Percentiles rank a stretch among this genome's conserved stretches.
phyloP scores from a whole-genome alignment of 2,888 invertebrate species.

The Zaprionus bogoriensis region DNA sequence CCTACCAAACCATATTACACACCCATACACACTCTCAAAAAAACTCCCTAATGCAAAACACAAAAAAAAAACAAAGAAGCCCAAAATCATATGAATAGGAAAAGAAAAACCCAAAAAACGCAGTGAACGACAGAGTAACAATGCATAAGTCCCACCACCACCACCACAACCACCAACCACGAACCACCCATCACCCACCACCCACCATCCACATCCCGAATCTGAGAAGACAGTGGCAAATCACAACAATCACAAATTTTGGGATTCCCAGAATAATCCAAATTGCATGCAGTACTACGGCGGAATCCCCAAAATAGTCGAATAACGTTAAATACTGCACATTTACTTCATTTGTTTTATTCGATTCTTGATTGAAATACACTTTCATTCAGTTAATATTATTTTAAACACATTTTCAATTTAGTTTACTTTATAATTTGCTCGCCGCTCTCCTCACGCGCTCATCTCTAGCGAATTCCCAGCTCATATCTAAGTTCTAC shows the following conservation, averaged over 20 bases:
- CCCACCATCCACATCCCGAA: too few relatives aligned
- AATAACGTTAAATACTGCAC: conserved; percentile 1
- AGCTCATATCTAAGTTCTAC: conserved; percentile 12
- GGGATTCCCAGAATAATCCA: conserved; percentile 4
- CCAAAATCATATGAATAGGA: too few relatives aligned
- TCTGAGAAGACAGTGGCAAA: neutral
- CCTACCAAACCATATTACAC: too few relatives aligned
- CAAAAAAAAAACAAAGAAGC: too few relatives aligned
- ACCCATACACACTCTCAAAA: too few relatives aligned
- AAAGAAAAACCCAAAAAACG: too few relatives aligned
- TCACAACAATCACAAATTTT: neutral
- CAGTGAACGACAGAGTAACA: too few relatives aligned
- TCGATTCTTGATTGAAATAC: conserved; percentile 72
- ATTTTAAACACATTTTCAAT: conserved; percentile 70
- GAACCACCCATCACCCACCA: too few relatives aligned
- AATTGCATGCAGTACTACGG: conserved; percentile 3
- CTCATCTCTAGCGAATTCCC: neutral
- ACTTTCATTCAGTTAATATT: conserved; percentile 49
- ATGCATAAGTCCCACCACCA: too few relatives aligned
- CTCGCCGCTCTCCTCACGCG: neutral
- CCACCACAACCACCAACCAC: too few relatives aligned
- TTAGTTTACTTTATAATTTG: conserved; percentile 21
- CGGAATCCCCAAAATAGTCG: neutral
- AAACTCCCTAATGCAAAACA: too few relatives aligned
- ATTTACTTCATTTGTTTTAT: conserved; percentile 61